Conservation (phyloP, 1,140 invertebrate genomes). For the Pomacea maculata region DNA sequence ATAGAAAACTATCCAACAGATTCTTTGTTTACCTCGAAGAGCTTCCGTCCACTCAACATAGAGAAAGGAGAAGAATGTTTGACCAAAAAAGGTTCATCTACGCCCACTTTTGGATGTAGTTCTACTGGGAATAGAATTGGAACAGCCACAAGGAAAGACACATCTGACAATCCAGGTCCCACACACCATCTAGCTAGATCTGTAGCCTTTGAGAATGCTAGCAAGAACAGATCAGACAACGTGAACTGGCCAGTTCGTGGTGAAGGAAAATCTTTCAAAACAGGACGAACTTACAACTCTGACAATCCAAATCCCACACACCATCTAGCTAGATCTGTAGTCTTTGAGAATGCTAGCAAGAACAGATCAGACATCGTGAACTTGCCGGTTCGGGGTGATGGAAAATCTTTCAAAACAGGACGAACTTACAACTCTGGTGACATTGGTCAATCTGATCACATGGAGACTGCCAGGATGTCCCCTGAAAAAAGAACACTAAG, state of each 20-base stretch:
- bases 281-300: neutral
- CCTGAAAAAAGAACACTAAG: slow-evolving; percentile 3
- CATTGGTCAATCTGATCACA: no score
- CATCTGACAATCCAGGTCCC: no score
- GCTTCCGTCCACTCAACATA: slow-evolving; percentile 17
- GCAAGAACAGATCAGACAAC: no score
- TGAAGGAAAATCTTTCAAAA: neutral
- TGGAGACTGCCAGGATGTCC: neutral
- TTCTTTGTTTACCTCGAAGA: slow-evolving; percentile 16
- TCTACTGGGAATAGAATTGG: slow-evolving; percentile 1
- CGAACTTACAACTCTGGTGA: neutral
- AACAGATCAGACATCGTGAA: neutral
- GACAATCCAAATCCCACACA: no score
- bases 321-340: no score
- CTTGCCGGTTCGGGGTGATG: neutral
- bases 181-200: no score
- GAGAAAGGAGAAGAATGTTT: neutral
- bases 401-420: neutral
- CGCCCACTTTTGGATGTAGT: neutral
- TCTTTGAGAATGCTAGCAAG: no score
- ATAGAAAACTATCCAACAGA: slow-evolving; percentile 5
- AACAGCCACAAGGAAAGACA: no score
- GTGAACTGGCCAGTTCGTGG: neutral
- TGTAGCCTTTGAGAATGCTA: no score
- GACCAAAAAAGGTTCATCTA: slow-evolving; percentile 1